Base-by-base conservation (phyloP, 2,797 vertebrate genomes). In the Phrynocephalus guinanensis region DNA sequence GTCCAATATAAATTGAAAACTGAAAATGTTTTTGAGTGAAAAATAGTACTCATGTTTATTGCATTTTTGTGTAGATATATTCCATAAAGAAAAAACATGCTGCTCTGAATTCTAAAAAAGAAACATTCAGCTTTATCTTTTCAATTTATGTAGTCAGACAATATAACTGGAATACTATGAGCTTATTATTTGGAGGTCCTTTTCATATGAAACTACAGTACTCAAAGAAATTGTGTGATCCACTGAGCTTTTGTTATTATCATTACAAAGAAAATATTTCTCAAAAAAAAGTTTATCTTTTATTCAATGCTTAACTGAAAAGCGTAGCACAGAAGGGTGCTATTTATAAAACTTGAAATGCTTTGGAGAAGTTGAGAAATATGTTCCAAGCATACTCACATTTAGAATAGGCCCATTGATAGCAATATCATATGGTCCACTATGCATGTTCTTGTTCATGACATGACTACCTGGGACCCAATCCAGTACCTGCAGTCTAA, bases 21-120 rank as follows among this genome's bases (percentile, higher is more conserved):
- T 72, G 85, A 85, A 85, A 91, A 38, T 78, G 28, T 38, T 66
- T 87, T 52, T 79, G 63, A 60, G 7, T 86, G 80, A 63, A 85
- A 72, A 84, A 88, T 50, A 80, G 26, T 89, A 82, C 90, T 44
- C 63, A 13, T 71, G 80, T 72, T 85, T n/a, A 82, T 73, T 26
- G 67, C 0, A 81, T 73, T 86, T 88, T 33, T 86, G 71, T 15
- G 82, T 33, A 92, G 79, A 92, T 68, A 60, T 85, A 38, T 82
- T 68, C 66, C 66, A 86, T 85, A 0, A 91, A 88, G 4, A 0
- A 0, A 44, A 83, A 91, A 85, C 80, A 70, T 44, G 15, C 6
- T 71, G 20, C 38, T 81, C 28, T 28, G 67, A 67, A 52, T 87
- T 66, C 9, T 71, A 82, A 78, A 48, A 80, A 80, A 88, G 78